These are phyloP conservation scores for Tokudaia muenninki DNA, from an alignment of 2,797 vertebrate species.

Conservation along the genomic window DNA sequence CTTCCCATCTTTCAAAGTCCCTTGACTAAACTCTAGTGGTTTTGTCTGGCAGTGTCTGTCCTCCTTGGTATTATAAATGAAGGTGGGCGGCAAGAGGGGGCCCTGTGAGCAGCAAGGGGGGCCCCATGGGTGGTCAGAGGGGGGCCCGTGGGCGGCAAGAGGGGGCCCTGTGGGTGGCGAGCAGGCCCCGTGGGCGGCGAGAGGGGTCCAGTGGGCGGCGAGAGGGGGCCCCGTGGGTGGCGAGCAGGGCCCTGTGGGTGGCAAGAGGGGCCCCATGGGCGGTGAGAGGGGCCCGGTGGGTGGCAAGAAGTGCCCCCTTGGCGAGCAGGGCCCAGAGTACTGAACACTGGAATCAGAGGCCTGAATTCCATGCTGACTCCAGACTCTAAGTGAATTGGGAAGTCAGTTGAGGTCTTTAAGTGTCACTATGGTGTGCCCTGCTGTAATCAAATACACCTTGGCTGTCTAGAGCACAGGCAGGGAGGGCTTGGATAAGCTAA, in stretches of 20 bases:
- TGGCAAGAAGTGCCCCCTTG: no score
- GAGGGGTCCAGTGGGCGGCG: no score
- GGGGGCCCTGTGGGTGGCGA: no score
- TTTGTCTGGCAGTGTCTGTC: background rate
- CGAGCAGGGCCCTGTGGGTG: no score
- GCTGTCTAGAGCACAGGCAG: background rate
- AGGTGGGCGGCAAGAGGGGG: no score
- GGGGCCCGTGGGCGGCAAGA: no score
- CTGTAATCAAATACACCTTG: background rate
- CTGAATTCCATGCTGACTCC: fast-evolving
- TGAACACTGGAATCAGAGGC: background rate
- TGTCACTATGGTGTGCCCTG: background rate
- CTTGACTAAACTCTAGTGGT: fast-evolving
- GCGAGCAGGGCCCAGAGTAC: background rate
- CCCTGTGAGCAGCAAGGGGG: fast-evolving
- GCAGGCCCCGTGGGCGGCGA: no score
- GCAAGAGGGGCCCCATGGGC: no score
- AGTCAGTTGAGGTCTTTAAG: background rate
- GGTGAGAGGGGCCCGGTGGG: no score
- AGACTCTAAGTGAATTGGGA: background rate
- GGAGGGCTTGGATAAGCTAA: background rate
- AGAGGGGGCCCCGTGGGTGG: no score
- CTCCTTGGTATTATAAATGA: background rate
- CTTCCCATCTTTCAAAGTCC: fast-evolving
- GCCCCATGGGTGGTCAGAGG: background rate